phyloP scores from a whole-genome alignment of 2,113 vertebrate species.

The Dromas ardeola region DNA sequence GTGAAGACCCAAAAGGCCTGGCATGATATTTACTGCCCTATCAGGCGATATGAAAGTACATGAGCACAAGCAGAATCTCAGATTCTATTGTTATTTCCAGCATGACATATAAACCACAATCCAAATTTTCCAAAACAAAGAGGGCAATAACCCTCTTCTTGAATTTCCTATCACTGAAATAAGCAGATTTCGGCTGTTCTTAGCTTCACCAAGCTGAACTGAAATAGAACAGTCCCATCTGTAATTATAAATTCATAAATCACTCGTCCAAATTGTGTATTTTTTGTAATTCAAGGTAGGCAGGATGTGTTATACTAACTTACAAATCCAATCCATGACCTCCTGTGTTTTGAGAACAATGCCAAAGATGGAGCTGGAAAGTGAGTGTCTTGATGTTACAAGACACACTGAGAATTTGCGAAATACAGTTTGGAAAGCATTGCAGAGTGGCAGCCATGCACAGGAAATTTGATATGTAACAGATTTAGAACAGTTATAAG shows the following conservation, averaged over 20 bases:
- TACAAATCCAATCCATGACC: neutral
- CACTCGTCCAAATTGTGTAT: conserved; percentile 4
- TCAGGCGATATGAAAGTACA: neutral
- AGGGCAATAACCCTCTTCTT: neutral
- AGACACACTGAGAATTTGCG: neutral
- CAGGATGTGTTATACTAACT: conserved; percentile 5
- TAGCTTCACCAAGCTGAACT: neutral
- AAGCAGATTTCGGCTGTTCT: neutral
- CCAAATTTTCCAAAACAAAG: conserved; percentile 43
- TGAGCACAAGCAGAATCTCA: neutral
- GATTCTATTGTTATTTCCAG: conserved; percentile 11
- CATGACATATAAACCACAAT: neutral
- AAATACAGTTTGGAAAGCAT: neutral
- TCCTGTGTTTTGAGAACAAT: conserved; percentile 11
- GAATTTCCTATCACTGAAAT: conserved; percentile 27
- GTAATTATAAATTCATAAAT: conserved; percentile 28
- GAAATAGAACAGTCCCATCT: neutral
- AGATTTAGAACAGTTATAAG: conserved; percentile 61
- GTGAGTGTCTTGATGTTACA: neutral
- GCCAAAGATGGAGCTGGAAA: neutral
- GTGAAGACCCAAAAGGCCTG: neutral
- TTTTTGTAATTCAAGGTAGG: conserved; percentile 50
- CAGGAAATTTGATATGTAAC: conserved; percentile 56
- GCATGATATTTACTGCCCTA: neutral
- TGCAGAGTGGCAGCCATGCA: conserved; percentile 17